Conservation (phyloP, 2,888 invertebrate species). For the Cantharis nigra region DNA sequence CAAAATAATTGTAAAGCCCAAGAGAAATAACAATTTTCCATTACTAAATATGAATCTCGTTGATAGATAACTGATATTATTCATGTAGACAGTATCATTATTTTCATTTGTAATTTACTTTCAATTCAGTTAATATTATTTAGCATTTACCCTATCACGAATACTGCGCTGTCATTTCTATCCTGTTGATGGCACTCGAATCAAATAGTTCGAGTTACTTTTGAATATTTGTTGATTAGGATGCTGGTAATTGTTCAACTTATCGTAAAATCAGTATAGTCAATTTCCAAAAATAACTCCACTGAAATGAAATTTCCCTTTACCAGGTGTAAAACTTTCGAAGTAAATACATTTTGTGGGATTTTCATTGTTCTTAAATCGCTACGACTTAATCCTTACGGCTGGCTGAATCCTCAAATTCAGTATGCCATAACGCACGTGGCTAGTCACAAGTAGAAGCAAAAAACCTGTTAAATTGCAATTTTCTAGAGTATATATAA, state of each 20-base stretch:
- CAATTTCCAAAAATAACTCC: no score
- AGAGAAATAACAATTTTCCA: constrained; percentile 23
- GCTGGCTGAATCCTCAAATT: no score
- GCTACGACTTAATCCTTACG: no score
- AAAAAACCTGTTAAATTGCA: no score
- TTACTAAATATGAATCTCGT: constrained; percentile 19
- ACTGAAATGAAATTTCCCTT: no score
- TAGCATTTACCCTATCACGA: constrained; percentile 7
- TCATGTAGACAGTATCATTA: constrained; percentile 17
- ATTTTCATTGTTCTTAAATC: no score
- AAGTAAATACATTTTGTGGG: no score
- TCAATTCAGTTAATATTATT: constrained; percentile 12
- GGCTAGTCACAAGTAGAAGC: no score
- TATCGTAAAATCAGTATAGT: background rate
- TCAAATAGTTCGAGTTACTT: background rate
- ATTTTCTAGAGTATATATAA: no score
- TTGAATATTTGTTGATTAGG: background rate
- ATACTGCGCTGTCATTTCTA: background rate
- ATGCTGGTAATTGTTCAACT: background rate
- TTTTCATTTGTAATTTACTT: constrained; percentile 16
- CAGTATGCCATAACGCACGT: no score
- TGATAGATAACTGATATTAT: constrained; percentile 20
- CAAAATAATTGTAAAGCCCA: constrained; percentile 14
- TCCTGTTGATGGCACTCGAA: background rate
- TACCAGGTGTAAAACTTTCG: no score